Conservation (phyloP, 2,888 invertebrate species). For the Nomada lathburiana region DNA sequence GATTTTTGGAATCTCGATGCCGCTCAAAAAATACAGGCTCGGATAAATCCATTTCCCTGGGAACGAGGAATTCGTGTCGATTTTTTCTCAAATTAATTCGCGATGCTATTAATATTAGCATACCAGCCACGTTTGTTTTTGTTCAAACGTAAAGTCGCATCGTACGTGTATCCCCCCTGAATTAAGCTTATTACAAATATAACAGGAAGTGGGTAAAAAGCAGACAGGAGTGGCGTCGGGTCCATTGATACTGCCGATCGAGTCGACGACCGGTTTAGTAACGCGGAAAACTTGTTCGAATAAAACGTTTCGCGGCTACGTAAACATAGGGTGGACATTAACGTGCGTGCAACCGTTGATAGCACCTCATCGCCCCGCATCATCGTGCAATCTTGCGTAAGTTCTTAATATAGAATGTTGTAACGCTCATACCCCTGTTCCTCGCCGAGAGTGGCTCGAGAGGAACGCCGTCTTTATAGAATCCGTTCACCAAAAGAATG, state of each 20-base stretch:
- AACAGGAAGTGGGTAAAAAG: conserved; percentile 19
- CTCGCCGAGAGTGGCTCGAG: conserved; percentile 12
- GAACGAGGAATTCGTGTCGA: too few relatives aligned
- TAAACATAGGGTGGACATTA: conserved; percentile 31
- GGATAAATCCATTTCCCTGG: too few relatives aligned
- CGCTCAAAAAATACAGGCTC: too few relatives aligned
- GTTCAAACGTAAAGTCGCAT: too few relatives aligned
- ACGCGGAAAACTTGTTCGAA: conserved; percentile 36
- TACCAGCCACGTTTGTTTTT: too few relatives aligned
- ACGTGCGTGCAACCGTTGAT: conserved; percentile 52
- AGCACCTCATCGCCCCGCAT: conserved; percentile 60
- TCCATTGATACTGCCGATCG: conserved; percentile 40
- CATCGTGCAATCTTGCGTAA: conserved; percentile 57
- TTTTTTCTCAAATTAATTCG: too few relatives aligned
- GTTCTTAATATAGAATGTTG: conserved; percentile 41
- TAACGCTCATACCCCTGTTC: neutral
- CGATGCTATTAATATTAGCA: too few relatives aligned
- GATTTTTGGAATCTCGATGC: too few relatives aligned
- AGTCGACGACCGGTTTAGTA: conserved; percentile 43
- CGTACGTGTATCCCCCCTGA: too few relatives aligned
- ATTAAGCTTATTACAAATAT: too few relatives aligned
- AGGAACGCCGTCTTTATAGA: conserved; percentile 40
- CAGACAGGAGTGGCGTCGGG: conserved; percentile 18
- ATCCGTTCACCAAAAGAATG: conserved; percentile 53
- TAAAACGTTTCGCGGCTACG: conserved; percentile 18